Percentiles rank a stretch among this genome's conserved stretches.
These are phyloP conservation scores for Raphicerus campestris DNA, from an alignment of 2,113 vertebrate species.

Conservation along the genomic window DNA sequence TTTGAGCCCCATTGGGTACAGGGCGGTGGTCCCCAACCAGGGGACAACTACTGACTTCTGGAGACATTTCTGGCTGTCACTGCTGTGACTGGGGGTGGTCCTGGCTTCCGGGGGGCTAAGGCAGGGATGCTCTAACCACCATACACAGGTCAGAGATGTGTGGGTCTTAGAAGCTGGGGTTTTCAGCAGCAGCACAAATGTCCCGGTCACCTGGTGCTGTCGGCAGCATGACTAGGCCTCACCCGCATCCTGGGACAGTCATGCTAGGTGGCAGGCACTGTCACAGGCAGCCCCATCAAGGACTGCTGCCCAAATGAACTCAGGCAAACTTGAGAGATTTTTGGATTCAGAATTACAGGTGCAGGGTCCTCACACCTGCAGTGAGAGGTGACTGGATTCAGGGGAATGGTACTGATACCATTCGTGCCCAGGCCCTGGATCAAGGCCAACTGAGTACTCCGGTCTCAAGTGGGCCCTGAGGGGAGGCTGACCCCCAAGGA, in stretches of 20 bases:
- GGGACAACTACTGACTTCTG: accelerated
- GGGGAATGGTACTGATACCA: no score
- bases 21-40: background rate
- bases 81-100: background rate
- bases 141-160: no score
- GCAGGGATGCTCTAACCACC: background rate
- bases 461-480: background rate
- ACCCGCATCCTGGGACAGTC: accelerated
- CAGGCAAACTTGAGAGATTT: background rate
- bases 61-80: background rate
- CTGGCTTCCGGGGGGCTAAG: background rate
- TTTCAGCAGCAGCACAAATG: no score
- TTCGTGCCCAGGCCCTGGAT: background rate
- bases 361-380: background rate
- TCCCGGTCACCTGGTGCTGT: no score
- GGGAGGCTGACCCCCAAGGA: accelerated
- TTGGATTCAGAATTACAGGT: background rate
- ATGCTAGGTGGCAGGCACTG: accelerated
- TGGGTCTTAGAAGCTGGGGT: no score
- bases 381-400: background rate
- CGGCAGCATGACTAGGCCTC: no score
- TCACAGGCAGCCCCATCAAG: background rate
- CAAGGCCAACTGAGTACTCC: background rate
- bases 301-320: background rate
- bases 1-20: background rate